These are phyloP conservation scores for Notarius lentiginosus DNA, from an alignment of 2,113 vertebrate species.

Conservation along the genomic window DNA sequence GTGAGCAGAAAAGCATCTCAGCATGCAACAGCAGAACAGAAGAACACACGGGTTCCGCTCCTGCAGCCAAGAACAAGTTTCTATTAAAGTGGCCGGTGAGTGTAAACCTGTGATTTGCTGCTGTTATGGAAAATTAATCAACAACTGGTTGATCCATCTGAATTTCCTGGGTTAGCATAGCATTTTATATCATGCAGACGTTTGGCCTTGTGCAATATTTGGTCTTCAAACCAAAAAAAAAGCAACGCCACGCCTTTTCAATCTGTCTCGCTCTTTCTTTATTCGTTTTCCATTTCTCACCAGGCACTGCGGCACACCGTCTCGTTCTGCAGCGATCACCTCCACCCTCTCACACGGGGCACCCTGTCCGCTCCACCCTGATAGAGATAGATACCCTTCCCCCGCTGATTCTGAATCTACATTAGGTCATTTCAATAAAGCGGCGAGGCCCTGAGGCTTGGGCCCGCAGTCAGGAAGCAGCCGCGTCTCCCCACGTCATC, in stretches of 20 bases:
- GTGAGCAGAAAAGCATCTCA: no score
- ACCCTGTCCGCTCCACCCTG: constrained; percentile 61
- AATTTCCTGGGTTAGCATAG: background rate
- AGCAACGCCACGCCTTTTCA: background rate
- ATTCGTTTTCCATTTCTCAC: background rate
- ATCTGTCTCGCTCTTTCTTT: background rate
- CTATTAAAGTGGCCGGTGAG: no score
- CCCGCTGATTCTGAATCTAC: constrained; percentile 67
- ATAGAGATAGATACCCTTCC: constrained; percentile 70
- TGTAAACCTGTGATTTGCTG: no score
- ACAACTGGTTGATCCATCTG: no score
- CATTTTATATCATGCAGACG: background rate
- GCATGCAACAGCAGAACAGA: no score
- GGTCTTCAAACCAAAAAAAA: background rate
- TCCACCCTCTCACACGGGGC: constrained; percentile 38
- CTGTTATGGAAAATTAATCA: no score
- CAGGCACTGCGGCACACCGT: background rate
- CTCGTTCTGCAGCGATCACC: constrained; percentile 8
- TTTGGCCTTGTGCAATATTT: background rate
- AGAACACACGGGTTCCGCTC: no score
- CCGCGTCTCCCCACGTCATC: constrained; percentile 65
- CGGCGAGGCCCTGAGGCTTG: constrained; percentile 28
- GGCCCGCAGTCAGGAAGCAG: constrained; percentile 27
- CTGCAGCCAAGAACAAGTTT: no score
- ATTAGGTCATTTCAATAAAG: constrained; percentile 73